Percentiles rank a stretch among this genome's conserved stretches.
Conservation (phyloP, 2,888 invertebrate genomes). For the Drosophila falleni region DNA sequence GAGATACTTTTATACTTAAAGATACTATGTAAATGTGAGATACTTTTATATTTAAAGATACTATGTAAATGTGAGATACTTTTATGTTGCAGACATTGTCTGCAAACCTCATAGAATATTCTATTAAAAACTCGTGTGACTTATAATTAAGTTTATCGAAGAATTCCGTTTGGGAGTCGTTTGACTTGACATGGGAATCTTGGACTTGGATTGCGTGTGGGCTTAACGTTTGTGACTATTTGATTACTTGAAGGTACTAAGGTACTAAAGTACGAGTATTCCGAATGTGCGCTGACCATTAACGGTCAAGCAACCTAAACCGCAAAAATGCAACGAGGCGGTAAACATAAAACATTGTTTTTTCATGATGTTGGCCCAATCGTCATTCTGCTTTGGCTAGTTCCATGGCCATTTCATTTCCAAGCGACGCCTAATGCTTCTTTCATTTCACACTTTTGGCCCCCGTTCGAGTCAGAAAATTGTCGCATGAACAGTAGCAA, state of each 20-base stretch:
- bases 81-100: too few relatives aligned
- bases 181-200: not conserved
- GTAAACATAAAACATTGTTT: constrained; percentile 52
- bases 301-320: constrained; percentile 33
- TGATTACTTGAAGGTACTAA: constrained; percentile 6
- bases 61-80: not conserved
- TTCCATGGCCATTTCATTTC: constrained; percentile 45
- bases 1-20: too few relatives aligned
- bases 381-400: constrained; percentile 22
- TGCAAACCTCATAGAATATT: not conserved
- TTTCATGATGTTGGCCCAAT: constrained; percentile 41
- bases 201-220: constrained; percentile 2
- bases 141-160: too few relatives aligned
- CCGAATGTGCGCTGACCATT: constrained; percentile 46
- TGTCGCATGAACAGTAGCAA: constrained; percentile 45
- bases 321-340: constrained; percentile 50
- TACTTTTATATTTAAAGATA: too few relatives aligned
- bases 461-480: constrained; percentile 26
- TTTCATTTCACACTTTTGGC: not conserved
- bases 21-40: too few relatives aligned
- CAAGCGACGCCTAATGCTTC: constrained; percentile 18
- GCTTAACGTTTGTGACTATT: not conserved
- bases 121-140: too few relatives aligned
- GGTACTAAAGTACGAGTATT: constrained; percentile 10
- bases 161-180: not conserved